phyloP scores from a whole-genome alignment of 2,888 invertebrate species.

The Leucoma salicis region DNA sequence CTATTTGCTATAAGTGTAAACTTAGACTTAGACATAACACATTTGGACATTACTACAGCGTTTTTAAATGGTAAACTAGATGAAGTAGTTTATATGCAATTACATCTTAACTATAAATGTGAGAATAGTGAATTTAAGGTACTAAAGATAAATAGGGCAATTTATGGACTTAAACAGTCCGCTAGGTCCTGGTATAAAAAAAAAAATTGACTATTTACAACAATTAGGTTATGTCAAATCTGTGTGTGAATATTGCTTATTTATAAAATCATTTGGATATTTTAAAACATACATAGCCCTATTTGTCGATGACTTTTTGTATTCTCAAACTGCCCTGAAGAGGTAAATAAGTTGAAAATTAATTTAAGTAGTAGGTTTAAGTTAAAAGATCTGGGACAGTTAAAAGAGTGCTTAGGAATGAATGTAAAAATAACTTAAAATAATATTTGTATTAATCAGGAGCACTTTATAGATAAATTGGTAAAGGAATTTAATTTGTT shows the following conservation, averaged over 20 bases:
- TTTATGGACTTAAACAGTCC: constrained; percentile 17
- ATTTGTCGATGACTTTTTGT: constrained; percentile 7
- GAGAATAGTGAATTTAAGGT: constrained; percentile 7
- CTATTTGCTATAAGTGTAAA: neutral
- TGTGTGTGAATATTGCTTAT: constrained; percentile 13
- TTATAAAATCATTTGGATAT: constrained; percentile 3
- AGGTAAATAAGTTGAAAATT: constrained; percentile 9
- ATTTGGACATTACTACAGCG: neutral
- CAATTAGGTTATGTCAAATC: constrained; percentile 3
- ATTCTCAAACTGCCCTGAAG: constrained; percentile 12
- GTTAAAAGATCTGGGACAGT: constrained; percentile 11
- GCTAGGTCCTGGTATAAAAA: constrained; percentile 4
- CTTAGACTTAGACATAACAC: neutral
- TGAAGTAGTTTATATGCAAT: neutral
- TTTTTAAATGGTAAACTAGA: neutral
- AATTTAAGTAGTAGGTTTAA: constrained; percentile 9
- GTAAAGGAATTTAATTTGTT: constrained; percentile 20
- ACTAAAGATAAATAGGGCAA: constrained; percentile 8
- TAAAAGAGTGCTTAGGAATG: constrained; percentile 11
- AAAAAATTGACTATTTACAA: neutral
- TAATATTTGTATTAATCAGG: constrained; percentile 3
- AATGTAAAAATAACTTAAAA: constrained; percentile 2
- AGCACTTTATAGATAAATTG: constrained; percentile 11
- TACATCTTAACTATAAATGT: constrained; percentile 1
- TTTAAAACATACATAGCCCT: constrained; percentile 9